Evolutionary conservation across 1,140 invertebrate genomes (phyloP), one percentile per base, ranked within the genome.

Genomic region (Eulimnadia texana): DNA sequence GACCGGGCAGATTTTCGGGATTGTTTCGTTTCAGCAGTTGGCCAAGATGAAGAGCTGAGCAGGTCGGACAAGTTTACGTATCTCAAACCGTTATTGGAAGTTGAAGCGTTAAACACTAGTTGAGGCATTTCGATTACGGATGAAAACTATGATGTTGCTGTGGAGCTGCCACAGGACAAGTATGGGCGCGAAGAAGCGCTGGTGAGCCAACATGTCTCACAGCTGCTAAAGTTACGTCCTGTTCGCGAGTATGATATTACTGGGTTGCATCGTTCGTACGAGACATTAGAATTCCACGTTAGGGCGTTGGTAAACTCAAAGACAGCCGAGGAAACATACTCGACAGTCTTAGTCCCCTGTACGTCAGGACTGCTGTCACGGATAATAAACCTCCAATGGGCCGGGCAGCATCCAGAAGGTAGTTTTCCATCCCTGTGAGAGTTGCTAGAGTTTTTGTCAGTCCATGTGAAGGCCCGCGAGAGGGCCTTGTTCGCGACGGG

Each of bases 61-160:
- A 25, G 29, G 24, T 57, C 55, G 55, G 55, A 58, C 27, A 58
- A 58, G 20, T 42, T 57, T 3, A 33, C 28, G 3, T 58, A 58
- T 16, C 11, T 58, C 10, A 58, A 58, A 58, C n/a, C 23, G 11
- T 33, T 27, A 1, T 10, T 58, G 24, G 55, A 13, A 20, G 55
- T 1, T 9, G 55, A 58, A 33, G 55, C 55, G 13, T 33, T 58
- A 27, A 29, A 58, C 10, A 47, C 55, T 11, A n/a, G 24, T 33
- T 23, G 42, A 20, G 24, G 24, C 13, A 24, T 57, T 20, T 33
- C 16, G 3, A 58, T 20, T n/a, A 58, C 55, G 13, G 24, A 58
- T 16, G 24, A 27, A 20, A 58, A 58, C n/a, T 58, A 58, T n/a
- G 55, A 27, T 16, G 0, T 58, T 9, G 55, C 55, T 3, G 42